Evolutionary conservation across 2,797 vertebrate genomes (phyloP).

Genomic region (Alca torda): DNA sequence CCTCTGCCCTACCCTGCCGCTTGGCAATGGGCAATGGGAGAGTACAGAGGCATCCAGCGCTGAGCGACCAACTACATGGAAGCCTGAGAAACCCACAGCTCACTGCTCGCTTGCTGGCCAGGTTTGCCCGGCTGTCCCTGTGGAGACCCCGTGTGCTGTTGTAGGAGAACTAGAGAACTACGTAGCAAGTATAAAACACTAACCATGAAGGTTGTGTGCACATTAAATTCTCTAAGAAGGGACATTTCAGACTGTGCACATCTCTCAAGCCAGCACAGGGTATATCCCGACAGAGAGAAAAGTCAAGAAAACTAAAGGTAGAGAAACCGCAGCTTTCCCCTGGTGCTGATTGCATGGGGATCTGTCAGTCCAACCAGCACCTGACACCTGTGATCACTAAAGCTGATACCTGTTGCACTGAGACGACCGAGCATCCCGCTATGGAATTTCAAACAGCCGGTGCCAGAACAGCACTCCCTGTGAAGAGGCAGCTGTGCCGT

Average conservation of each 20-base stretch:
- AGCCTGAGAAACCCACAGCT: neutral
- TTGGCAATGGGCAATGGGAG: neutral
- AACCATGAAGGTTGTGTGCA: neutral
- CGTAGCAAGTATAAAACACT: neutral
- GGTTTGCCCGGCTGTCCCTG: neutral
- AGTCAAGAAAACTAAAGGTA: neutral
- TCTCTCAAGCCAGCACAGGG: neutral
- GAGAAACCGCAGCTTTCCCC: neutral
- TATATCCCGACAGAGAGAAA: neutral
- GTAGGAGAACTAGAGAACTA: neutral
- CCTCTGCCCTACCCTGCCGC: neutral
- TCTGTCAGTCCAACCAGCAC: neutral
- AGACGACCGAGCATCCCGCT: neutral
- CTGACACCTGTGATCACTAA: neutral
- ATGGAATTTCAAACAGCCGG: rapidly evolving
- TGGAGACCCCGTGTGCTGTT: neutral
- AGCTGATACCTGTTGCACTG: neutral
- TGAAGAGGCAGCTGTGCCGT: neutral
- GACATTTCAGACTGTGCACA: rapidly evolving
- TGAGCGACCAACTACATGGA: neutral
- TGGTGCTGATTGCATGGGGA: neutral
- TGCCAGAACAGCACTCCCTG: rapidly evolving
- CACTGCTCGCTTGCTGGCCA: neutral
- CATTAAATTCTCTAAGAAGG: neutral
- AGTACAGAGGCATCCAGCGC: neutral